Base-by-base conservation (phyloP, 2,888 invertebrate genomes). In the Torymus texanus region DNA sequence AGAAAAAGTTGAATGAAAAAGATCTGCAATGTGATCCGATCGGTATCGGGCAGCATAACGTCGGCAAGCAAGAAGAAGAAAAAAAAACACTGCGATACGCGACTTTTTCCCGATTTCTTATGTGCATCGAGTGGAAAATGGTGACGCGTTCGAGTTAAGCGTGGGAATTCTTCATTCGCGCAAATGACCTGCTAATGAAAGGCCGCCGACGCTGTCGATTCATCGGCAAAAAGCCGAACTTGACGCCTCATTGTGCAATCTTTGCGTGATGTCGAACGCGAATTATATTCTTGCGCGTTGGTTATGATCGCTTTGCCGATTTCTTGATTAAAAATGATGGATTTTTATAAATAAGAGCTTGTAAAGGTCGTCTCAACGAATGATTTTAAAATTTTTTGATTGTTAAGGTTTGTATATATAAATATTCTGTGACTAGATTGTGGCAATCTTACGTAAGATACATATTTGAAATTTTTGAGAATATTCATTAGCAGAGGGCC, bases 131-230 rank as follows among this genome's bases (percentile, higher is more conserved):
- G 24, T 72, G 62, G 29, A 53, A 62, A 62, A 29, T 72, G 11
- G 58, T 65, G 74, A 63, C 65, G 50, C 29, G 55, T 21, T 55
- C 56, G 8, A 21, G n/a, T 14, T 63, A 16, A 41, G 8, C 74
- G 74, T 74, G 74, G 65, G 74, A 74, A 74, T 65, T 61, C 2
- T 71, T 10, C 59, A 16, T 62, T 55, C 13, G 50, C 56, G 65
- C 58, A 18, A 65, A 58, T 58, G 74, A 56, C 74, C 74, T 74
- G 58, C 0, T 58, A 74, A 74, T 65, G 21, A 65, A 65, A 74
- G 65, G 74, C 50, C 63, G 16, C 1, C 59, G 16, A 3, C 5
- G 18, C 1, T 1, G 11, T 55, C 18, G 16, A 29, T 29, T 13
- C 5, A 13, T 21, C 21, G 8, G 21, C 41, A 75, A 75, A 59